These are phyloP conservation scores for Drosophila funebris DNA, from an alignment of 1,140 invertebrate species.

Conservation along the genomic window DNA sequence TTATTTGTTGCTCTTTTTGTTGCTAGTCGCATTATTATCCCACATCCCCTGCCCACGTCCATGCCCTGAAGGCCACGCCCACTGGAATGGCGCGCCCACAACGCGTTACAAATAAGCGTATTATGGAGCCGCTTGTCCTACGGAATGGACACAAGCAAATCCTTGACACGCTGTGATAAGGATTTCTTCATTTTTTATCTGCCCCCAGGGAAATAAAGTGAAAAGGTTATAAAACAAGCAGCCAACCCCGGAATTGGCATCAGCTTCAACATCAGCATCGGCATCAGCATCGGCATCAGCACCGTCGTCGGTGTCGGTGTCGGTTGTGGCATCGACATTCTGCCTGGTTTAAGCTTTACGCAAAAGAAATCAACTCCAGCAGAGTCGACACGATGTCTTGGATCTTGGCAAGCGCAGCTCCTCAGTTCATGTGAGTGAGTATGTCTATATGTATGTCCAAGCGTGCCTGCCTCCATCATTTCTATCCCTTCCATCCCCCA, in stretches of 20 bases:
- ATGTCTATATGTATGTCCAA: conserved; percentile 47
- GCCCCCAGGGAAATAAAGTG: conserved; percentile 82
- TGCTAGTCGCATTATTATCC: conserved; percentile 75
- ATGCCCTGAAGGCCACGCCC: conserved; percentile 16
- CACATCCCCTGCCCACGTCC: conserved; percentile 2
- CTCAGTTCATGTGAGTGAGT: conserved; percentile 36
- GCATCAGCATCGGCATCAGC: conserved; percentile 3
- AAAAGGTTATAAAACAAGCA: conserved; percentile 83
- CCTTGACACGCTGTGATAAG: conserved; percentile 83
- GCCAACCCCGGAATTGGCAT: conserved; percentile 24
- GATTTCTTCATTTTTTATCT: conserved; percentile 83
- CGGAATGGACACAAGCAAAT: conserved; percentile 80
- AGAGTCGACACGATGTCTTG: conserved; percentile 48
- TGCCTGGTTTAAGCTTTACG: conserved; percentile 44
- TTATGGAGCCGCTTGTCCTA: conserved; percentile 76
- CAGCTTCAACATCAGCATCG: conserved; percentile 11
- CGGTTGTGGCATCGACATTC: no score
- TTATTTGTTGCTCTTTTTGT: conserved; percentile 77
- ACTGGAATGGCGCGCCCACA: conserved; percentile 54
- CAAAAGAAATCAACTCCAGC: conserved; percentile 76
- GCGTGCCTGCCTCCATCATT: conserved; percentile 18
- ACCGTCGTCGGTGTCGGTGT: conserved; percentile 4
- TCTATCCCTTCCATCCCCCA: conserved; percentile 10
- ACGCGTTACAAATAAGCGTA: conserved; percentile 82
- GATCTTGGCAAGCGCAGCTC: conserved; percentile 64